Conservation (phyloP, 2,888 invertebrate species). For the Orthonychiurus folsomi region DNA sequence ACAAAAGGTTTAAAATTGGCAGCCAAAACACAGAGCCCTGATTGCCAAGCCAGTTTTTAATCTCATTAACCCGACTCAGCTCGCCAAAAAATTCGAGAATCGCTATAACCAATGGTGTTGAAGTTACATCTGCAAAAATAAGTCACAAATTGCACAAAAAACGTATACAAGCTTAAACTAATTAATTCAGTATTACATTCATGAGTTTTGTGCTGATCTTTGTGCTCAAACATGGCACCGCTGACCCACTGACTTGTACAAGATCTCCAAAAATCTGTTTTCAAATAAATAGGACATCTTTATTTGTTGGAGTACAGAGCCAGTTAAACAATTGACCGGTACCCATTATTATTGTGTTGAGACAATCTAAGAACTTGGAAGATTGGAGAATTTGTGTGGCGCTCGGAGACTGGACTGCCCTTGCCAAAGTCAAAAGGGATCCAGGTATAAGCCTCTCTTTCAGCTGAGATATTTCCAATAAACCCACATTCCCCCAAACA, state of each 20-base stretch:
- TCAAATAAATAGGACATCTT: not conserved
- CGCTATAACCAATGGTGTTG: conserved; percentile 39
- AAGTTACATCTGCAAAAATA: conserved; percentile 14
- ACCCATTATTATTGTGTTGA: conserved; percentile 55
- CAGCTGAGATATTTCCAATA: conserved; percentile 51
- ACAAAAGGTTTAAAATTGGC: conserved; percentile 65
- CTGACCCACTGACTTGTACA: conserved; percentile 25
- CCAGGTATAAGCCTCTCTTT: conserved; percentile 48
- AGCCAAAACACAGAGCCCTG: conserved; percentile 80
- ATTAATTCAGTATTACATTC: conserved; percentile 2
- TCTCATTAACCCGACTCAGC: conserved; percentile 66
- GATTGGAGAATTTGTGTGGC: conserved; percentile 66
- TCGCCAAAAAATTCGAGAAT: conserved; percentile 73
- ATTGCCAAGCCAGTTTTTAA: conserved; percentile 79
- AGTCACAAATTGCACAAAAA: not conserved
- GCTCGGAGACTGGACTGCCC: conserved; percentile 69
- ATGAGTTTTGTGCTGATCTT: not conserved
- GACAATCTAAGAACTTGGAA: conserved; percentile 60
- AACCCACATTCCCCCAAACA: conserved; percentile 48
- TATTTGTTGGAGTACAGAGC: not conserved
- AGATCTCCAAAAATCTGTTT: conserved; percentile 31
- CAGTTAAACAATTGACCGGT: too few relatives aligned
- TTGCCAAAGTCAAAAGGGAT: conserved; percentile 66
- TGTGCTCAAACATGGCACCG: not conserved
- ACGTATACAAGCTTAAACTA: not conserved